These are phyloP conservation scores for Aricia artaxerxes DNA, from an alignment of 2,888 invertebrate species.

Conservation along the genomic window DNA sequence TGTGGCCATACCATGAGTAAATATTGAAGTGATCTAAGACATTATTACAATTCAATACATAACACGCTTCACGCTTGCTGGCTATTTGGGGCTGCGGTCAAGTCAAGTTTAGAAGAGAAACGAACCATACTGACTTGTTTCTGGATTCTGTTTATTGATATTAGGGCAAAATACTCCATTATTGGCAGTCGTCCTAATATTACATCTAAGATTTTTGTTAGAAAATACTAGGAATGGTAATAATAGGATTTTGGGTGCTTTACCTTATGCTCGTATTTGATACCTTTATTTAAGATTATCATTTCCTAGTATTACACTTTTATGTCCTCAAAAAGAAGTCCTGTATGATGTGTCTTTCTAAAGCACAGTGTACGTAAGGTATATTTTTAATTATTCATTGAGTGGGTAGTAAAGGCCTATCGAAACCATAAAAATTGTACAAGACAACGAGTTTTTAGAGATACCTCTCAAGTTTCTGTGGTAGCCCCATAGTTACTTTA, in stretches of 20 bases:
- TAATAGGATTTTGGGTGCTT: background rate
- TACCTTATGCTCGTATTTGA: background rate
- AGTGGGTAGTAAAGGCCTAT: background rate
- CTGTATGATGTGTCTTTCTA: no score
- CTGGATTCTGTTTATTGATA: background rate
- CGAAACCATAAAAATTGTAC: background rate
- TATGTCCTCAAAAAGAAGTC: no score
- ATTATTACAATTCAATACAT: conserved; percentile 31
- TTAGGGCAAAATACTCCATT: background rate
- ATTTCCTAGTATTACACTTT: no score
- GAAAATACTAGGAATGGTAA: background rate
- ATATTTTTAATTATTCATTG: no score
- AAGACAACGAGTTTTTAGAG: background rate
- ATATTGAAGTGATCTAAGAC: conserved; percentile 32
- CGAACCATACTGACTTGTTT: background rate
- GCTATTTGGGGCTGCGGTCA: conserved; percentile 27
- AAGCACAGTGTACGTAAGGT: no score
- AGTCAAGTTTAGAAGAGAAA: background rate
- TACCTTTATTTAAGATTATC: no score
- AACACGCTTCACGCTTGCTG: conserved; percentile 32
- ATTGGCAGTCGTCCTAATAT: background rate
- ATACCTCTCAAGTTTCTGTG: background rate
- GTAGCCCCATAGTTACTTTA: background rate
- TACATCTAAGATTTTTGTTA: background rate
- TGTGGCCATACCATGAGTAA: conserved; percentile 16